Percentiles rank a stretch among this genome's conserved stretches.
Evolutionary conservation across 2,888 invertebrate genomes (phyloP).

Genomic region (Cosmia trapezina): DNA sequence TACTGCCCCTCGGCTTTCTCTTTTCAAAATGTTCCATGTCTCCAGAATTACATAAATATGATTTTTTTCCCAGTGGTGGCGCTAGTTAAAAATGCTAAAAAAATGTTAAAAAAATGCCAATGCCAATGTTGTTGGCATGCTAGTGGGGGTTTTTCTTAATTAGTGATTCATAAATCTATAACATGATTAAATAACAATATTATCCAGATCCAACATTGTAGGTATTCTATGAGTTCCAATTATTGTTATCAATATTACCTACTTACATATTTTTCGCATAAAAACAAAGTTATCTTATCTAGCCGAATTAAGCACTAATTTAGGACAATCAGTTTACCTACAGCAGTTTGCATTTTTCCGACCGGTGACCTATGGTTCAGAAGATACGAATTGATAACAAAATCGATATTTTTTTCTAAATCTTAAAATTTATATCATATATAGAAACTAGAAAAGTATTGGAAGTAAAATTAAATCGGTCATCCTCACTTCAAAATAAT

Average conservation of each 20-base stretch:
- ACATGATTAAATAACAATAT: too few relatives aligned
- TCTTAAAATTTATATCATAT: neutral
- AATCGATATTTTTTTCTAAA: neutral
- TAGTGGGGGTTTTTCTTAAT: too few relatives aligned
- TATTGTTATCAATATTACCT: slow-evolving; percentile 10
- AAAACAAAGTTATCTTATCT: slow-evolving; percentile 41
- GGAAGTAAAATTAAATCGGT: neutral
- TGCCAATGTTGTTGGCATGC: too few relatives aligned
- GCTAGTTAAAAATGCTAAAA: too few relatives aligned
- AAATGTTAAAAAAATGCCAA: too few relatives aligned
- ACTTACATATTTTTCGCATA: neutral
- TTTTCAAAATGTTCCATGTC: too few relatives aligned
- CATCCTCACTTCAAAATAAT: neutral
- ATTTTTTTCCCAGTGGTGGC: too few relatives aligned
- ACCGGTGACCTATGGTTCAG: neutral
- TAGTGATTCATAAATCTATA: too few relatives aligned
- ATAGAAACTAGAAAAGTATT: neutral
- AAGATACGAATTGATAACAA: neutral
- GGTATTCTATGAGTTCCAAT: neutral
- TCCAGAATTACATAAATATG: too few relatives aligned
- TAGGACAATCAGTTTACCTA: neutral
- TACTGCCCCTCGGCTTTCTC: too few relatives aligned
- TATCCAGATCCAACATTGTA: too few relatives aligned
- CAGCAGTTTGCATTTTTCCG: too few relatives aligned
- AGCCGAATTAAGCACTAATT: slow-evolving; percentile 26